Conservation (phyloP, 2,113 vertebrate species). For the Lepisosteus oculatus region DNA sequence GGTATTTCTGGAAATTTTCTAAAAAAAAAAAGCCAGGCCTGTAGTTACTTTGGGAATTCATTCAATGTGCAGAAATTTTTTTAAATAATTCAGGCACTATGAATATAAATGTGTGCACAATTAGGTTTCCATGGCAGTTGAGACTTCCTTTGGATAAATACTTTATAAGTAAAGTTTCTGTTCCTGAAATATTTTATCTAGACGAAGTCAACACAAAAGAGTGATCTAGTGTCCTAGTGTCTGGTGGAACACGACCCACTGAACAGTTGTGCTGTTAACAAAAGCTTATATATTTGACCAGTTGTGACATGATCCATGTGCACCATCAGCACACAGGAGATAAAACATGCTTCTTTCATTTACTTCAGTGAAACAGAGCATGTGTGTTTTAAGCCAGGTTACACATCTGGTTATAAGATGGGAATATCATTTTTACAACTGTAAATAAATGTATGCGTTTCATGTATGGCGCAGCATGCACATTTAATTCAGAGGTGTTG, state of each 20-base stretch:
- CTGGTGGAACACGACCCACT: constrained; percentile 13
- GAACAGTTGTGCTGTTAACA: constrained; percentile 3
- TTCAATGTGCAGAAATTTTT: constrained; percentile 13
- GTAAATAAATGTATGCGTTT: too few species aligned
- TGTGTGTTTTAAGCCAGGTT: too few species aligned
- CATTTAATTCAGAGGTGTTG: too few species aligned
- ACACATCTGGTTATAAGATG: too few species aligned
- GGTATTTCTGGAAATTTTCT: constrained; percentile 15
- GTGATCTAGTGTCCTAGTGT: constrained; percentile 12
- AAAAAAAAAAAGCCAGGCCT: constrained; percentile 23
- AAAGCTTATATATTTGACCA: neutral
- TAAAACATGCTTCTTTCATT: neutral
- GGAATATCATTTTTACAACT: too few species aligned
- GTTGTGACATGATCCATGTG: constrained; percentile 14
- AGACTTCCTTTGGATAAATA: neutral
- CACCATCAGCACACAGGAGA: neutral
- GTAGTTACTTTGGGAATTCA: neutral
- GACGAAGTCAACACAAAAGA: constrained; percentile 27
- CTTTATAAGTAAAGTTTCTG: neutral
- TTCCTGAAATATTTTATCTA: constrained; percentile 27
- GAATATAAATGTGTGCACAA: constrained; percentile 20
- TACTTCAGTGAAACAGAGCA: neutral
- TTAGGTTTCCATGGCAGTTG: constrained; percentile 13
- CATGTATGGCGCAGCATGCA: too few species aligned
- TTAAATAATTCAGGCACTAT: constrained; percentile 23